A percentile compares a stretch with the other conserved stretches of the same genome.
Evolutionary conservation across 2,888 invertebrate genomes (phyloP).

Genomic region (Dyspetes luteomarginatus): DNA sequence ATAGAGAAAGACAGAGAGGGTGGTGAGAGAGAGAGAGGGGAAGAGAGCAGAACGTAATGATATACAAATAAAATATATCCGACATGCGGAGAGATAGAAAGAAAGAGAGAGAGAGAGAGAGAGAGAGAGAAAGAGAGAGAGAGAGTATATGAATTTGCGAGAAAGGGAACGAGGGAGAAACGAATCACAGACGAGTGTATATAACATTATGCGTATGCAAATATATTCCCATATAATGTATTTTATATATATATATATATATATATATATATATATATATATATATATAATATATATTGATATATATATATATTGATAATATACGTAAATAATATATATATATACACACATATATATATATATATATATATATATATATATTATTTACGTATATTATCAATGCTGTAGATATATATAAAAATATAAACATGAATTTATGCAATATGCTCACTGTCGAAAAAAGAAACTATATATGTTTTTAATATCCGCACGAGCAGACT

Average conservation of each 20-base stretch:
- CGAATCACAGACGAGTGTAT: conserved; percentile 45
- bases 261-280: conserved; percentile 4
- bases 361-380: conserved; percentile 21
- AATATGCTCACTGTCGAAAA: neutral
- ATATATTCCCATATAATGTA: conserved; percentile 55
- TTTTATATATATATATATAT: conserved; percentile 20
- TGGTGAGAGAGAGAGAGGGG: conserved; percentile 39
- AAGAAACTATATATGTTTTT: conserved; percentile 16
- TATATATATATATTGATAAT: conserved; percentile 12
- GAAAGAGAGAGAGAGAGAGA: conserved; percentile 30
- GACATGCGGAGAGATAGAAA: conserved; percentile 42
- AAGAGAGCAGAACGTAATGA: conserved; percentile 76
- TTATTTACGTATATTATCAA: too few relatives aligned
- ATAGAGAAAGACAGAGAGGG: conserved; percentile 40
- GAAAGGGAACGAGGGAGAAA: conserved; percentile 48
- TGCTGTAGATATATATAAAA: neutral
- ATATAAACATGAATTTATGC: conserved; percentile 16
- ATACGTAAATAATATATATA: conserved; percentile 45
- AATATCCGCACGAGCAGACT: conserved; percentile 23
- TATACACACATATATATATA: conserved; percentile 51
- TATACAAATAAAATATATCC: conserved; percentile 81
- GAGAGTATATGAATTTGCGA: conserved; percentile 54
- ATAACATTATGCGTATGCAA: conserved; percentile 53
- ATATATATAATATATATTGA: conserved; percentile 7
- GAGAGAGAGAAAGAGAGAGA: conserved; percentile 28